phyloP scores from a whole-genome alignment of 2,888 invertebrate genomes.

The Campopleginae sp. region DNA sequence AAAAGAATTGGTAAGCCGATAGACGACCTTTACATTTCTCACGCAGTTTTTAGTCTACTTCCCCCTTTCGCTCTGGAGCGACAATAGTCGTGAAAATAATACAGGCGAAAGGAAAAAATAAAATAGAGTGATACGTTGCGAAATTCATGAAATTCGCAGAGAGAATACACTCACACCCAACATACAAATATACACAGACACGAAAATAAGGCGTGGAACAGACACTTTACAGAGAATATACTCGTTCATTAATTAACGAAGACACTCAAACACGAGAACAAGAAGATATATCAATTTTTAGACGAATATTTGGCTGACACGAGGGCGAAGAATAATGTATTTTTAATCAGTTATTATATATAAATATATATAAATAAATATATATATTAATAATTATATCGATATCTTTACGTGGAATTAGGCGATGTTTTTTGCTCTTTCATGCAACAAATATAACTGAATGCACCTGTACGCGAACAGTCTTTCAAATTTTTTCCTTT shows the following conservation, averaged over 20 bases:
- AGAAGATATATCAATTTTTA: constrained; percentile 76
- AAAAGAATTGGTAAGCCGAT: constrained; percentile 65
- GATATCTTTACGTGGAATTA: constrained; percentile 79
- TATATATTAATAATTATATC: constrained; percentile 74
- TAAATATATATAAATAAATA: constrained; percentile 74
- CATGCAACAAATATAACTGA: constrained; percentile 82
- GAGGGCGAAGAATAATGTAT: constrained; percentile 77
- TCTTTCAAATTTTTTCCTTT: constrained; percentile 54
- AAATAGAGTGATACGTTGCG: constrained; percentile 31
- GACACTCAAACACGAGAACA: constrained; percentile 37
- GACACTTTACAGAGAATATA: constrained; percentile 13
- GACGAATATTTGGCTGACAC: constrained; percentile 74
- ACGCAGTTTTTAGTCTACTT: constrained; percentile 56
- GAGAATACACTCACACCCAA: not conserved
- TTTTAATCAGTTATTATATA: constrained; percentile 80
- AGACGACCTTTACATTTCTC: constrained; percentile 56
- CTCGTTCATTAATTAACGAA: constrained; percentile 32
- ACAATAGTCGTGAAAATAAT: constrained; percentile 20
- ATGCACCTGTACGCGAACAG: constrained; percentile 75
- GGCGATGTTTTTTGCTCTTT: constrained; percentile 80
- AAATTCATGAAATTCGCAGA: constrained; percentile 1
- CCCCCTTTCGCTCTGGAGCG: constrained; percentile 18
- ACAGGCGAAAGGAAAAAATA: constrained; percentile 11
- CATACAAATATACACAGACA: not conserved
- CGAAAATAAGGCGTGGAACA: constrained; percentile 33